Evolutionary conservation across 2,797 vertebrate genomes (phyloP).

Genomic region (Aselliscus stoliczkanus): DNA sequence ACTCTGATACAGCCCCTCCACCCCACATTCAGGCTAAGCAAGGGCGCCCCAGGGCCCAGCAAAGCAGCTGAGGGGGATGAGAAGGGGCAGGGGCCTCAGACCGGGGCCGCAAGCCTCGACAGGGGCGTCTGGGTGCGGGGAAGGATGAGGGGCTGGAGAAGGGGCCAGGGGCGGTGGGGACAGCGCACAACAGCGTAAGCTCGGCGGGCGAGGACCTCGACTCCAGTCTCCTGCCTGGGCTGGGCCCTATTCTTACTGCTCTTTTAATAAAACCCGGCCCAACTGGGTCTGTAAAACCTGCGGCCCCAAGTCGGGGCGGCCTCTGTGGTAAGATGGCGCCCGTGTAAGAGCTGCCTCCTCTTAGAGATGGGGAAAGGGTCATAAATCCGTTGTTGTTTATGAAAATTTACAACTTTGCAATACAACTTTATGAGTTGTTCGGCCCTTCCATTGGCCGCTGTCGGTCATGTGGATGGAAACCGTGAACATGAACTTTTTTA

Average conservation of each 20-base stretch:
- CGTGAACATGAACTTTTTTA: constrained; percentile 99
- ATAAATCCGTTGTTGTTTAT: constrained; percentile 99
- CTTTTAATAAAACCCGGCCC: constrained; percentile 75
- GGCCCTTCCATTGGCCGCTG: constrained; percentile 91
- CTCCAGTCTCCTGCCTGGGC: background rate
- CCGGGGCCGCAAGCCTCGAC: background rate
- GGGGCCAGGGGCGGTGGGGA: background rate
- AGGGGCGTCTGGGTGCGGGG: background rate
- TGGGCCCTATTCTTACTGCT: constrained; percentile 46
- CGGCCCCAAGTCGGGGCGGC: constrained; percentile 79
- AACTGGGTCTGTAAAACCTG: constrained; percentile 70
- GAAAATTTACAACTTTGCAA: constrained; percentile 99
- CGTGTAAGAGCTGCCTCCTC: constrained; percentile 90
- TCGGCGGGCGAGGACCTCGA: background rate
- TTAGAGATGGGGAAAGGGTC: constrained; percentile 90
- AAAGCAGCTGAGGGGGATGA: background rate
- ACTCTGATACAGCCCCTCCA: background rate
- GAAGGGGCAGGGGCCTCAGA: background rate
- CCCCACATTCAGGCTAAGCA: background rate
- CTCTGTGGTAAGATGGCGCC: constrained; percentile 96
- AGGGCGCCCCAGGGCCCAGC: background rate
- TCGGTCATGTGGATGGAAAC: constrained; percentile 93
- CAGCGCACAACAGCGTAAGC: background rate
- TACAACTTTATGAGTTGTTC: constrained; percentile 97
- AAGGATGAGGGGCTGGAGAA: background rate